These are phyloP conservation scores for Cataglyphis rosenhaueri DNA, from an alignment of 2,888 invertebrate genomes.

Conservation along the genomic window DNA sequence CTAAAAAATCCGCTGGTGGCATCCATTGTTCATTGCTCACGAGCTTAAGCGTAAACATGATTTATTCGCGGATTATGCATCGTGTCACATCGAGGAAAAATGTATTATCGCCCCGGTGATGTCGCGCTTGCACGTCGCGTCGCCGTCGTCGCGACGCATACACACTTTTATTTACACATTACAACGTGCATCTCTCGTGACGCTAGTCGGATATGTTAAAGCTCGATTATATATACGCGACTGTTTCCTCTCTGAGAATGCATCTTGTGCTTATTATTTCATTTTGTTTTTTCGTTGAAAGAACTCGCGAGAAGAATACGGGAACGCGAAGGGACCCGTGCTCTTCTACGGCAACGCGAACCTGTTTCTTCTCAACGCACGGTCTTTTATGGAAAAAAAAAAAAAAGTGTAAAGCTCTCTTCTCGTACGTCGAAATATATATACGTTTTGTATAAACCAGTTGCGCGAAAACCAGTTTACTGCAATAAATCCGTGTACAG, in stretches of 20 bases:
- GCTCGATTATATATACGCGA: constrained; percentile 11
- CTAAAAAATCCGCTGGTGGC: neutral
- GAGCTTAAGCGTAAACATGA: constrained; percentile 38
- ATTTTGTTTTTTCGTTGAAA: constrained; percentile 2
- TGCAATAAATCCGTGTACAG: neutral
- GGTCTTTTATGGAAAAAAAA: neutral
- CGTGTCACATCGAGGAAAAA: constrained; percentile 36
- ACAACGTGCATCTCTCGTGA: constrained; percentile 13
- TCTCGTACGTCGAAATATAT: neutral
- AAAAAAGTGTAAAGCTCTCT: neutral
- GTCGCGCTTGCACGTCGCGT: constrained; percentile 36
- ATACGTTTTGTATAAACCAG: neutral
- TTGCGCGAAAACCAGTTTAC: neutral
- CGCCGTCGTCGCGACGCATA: constrained; percentile 24
- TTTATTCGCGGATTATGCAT: constrained; percentile 49
- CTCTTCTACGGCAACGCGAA: neutral
- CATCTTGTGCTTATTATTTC: neutral
- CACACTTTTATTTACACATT: constrained; percentile 43
- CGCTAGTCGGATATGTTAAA: constrained; percentile 19
- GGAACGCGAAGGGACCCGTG: neutral
- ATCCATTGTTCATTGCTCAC: constrained; percentile 31
- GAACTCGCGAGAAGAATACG: neutral
- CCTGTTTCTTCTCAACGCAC: neutral
- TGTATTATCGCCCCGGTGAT: constrained; percentile 31
- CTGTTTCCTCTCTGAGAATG: neutral